Evolutionary conservation across 2,113 vertebrate genomes (phyloP).

Genomic region (Neolamprologus longior): DNA sequence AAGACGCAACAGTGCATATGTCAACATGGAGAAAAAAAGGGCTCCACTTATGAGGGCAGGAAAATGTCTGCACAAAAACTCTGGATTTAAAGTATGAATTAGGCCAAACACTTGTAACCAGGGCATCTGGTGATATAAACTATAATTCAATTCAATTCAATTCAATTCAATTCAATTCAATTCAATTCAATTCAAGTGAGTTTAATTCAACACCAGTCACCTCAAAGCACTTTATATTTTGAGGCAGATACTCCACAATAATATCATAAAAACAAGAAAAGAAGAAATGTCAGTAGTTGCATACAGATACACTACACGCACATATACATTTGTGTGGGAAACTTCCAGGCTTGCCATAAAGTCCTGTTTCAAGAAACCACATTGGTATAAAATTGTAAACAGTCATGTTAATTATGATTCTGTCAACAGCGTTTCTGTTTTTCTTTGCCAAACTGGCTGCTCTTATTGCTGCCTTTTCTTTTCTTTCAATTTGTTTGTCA

Average conservation of each 20-base stretch:
- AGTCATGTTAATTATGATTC: neutral
- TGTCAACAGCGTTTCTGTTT: neutral
- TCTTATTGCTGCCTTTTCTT: neutral
- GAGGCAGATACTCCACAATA: neutral
- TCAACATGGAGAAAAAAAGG: fast-evolving
- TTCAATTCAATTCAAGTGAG: neutral
- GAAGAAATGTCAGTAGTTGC: neutral
- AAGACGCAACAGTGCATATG: neutral
- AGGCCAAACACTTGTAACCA: neutral
- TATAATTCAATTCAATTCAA: neutral
- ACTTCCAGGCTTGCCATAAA: neutral
- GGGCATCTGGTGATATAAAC: neutral
- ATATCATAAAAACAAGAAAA: neutral
- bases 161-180: too few species aligned
- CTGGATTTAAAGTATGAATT: neutral
- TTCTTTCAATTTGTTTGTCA: neutral
- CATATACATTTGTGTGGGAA: neutral
- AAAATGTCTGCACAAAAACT: neutral
- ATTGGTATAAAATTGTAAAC: neutral
- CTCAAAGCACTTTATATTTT: neutral
- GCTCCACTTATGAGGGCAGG: neutral
- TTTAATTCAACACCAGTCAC: neutral
- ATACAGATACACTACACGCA: neutral
- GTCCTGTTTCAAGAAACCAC: neutral
- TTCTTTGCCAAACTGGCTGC: neutral